A percentile compares a stretch with the other conserved stretches of the same genome.
These are phyloP conservation scores for Ophion ventricosus DNA, from an alignment of 2,888 invertebrate genomes.

Conservation along the genomic window DNA sequence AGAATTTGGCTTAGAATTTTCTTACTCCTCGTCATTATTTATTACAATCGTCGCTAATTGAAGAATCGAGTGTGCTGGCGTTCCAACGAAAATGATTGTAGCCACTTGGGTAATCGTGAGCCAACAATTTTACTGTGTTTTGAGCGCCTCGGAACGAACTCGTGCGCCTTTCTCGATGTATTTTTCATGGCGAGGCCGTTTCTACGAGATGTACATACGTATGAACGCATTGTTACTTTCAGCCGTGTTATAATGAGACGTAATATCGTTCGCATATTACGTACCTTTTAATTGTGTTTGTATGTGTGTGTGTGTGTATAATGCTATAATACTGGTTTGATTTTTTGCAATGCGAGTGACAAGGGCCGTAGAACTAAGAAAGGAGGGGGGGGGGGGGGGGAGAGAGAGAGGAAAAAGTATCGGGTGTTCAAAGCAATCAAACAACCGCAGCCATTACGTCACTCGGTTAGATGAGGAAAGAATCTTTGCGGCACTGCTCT, in stretches of 20 bases:
- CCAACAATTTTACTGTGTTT: conserved; percentile 1
- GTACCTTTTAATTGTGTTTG: conserved; percentile 22
- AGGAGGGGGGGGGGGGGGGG: not conserved
- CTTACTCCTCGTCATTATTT: not conserved
- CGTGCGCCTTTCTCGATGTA: conserved; percentile 5
- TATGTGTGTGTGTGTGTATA: not conserved
- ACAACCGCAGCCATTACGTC: conserved; percentile 37
- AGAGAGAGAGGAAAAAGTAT: conserved; percentile 22
- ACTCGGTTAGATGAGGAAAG: not conserved
- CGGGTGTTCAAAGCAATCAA: conserved; percentile 38
- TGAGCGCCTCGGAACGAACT: not conserved
- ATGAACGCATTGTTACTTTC: conserved; percentile 49
- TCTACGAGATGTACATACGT: not conserved
- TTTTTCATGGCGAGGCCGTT: not conserved
- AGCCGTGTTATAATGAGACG: conserved; percentile 41
- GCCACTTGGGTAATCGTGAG: not conserved
- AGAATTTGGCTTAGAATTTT: not conserved
- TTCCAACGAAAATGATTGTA: conserved; percentile 12
- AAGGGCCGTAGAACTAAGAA: not conserved
- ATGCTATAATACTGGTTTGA: not conserved
- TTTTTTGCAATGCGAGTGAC: conserved; percentile 13
- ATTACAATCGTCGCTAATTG: not conserved
- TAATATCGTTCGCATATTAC: conserved; percentile 32
- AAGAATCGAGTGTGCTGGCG: not conserved
- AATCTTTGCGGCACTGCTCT: not conserved